Conservation (phyloP, 2,113 vertebrate genomes). For the Oplegnathus fasciatus region DNA sequence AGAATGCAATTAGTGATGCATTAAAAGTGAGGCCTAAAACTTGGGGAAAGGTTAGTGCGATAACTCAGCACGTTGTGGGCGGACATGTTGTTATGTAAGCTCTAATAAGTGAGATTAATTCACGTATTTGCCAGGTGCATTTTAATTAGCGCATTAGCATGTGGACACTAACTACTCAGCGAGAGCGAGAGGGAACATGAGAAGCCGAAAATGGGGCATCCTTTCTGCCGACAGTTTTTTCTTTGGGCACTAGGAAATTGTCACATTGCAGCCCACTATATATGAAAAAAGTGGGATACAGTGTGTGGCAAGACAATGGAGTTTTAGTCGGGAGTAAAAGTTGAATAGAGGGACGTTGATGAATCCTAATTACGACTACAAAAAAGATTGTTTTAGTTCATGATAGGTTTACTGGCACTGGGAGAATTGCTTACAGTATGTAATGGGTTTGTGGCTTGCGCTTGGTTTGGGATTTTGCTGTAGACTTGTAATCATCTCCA, state of each 20-base stretch:
- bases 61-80: constrained; percentile 54
- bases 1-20: constrained; percentile 35
- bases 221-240: not conserved
- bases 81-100: constrained; percentile 56
- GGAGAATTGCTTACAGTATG: constrained; percentile 7
- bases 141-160: constrained; percentile 65
- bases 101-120: constrained; percentile 64
- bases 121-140: constrained; percentile 57
- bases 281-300: not conserved
- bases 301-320: not conserved
- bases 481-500: constrained; percentile 43
- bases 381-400: constrained; percentile 2
- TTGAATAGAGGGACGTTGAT: constrained; percentile 3
- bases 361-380: not conserved
- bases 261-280: not conserved
- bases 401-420: constrained; percentile 17
- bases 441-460: constrained; percentile 13
- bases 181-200: constrained; percentile 11
- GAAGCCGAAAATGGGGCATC: not conserved
- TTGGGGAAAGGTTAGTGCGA: constrained; percentile 54
- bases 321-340: constrained; percentile 13
- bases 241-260: not conserved
- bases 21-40: constrained; percentile 35
- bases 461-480: constrained; percentile 29
- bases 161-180: constrained; percentile 18